A percentile compares a stretch with the other conserved stretches of the same genome.
phyloP scores from a whole-genome alignment of 1,140 invertebrate genomes.

The Tigriopus japonicus region DNA sequence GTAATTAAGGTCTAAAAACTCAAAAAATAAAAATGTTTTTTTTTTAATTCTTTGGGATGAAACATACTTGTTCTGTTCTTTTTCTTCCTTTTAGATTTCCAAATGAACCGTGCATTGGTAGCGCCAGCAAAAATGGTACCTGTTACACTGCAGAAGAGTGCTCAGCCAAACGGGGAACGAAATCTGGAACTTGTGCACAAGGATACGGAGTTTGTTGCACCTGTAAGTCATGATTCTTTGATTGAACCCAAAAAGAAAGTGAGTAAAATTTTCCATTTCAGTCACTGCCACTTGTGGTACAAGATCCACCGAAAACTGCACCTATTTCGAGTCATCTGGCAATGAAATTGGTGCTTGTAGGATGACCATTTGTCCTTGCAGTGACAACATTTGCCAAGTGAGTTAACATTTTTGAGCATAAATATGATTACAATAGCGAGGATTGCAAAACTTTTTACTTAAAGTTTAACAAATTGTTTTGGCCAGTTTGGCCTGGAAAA shows the following conservation, averaged over 20 bases:
- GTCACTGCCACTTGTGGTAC: background rate
- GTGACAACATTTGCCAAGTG: slow-evolving; percentile 9
- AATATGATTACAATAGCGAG: too few relatives aligned
- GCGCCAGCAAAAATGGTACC: slow-evolving; percentile 33
- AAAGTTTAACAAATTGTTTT: too few relatives aligned
- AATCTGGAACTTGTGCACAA: slow-evolving; percentile 19
- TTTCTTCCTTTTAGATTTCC: too few relatives aligned
- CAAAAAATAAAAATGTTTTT: too few relatives aligned
- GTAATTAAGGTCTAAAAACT: too few relatives aligned
- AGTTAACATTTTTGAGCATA: too few relatives aligned
- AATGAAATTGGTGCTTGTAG: background rate
- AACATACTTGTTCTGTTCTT: too few relatives aligned
- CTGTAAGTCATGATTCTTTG: slow-evolving; percentile 16
- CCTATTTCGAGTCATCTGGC: background rate
- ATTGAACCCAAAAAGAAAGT: too few relatives aligned
- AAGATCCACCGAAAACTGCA: slow-evolving; percentile 4
- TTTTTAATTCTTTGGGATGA: too few relatives aligned
- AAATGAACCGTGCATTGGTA: background rate
- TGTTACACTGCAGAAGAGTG: slow-evolving; percentile 35
- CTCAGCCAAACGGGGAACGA: slow-evolving; percentile 18
- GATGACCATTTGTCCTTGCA: slow-evolving; percentile 1
- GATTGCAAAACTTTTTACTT: too few relatives aligned
- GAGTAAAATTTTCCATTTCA: too few relatives aligned
- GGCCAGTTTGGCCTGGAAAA: too few relatives aligned
- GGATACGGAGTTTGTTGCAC: slow-evolving; percentile 23